Percentiles rank a stretch among this genome's conserved stretches.
Evolutionary conservation across 2,113 vertebrate genomes (phyloP).

Genomic region (Nestor notabilis): DNA sequence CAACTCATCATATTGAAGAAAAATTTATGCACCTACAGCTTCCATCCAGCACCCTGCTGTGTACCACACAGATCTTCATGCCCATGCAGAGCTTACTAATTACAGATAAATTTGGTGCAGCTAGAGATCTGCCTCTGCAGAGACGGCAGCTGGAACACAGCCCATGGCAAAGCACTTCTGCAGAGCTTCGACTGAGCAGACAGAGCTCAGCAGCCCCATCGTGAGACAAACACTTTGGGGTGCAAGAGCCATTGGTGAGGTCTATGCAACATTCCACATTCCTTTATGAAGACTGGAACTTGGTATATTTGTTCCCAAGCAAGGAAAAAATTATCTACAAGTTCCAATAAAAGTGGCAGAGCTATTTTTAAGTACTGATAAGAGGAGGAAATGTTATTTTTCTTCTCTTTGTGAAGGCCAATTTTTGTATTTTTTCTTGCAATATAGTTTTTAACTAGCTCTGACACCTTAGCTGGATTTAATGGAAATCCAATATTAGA

Average conservation of each 20-base stretch:
- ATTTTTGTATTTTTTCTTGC: neutral
- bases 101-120: neutral
- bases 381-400: neutral
- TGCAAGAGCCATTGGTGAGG: neutral
- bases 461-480: neutral
- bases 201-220: neutral
- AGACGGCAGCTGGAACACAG: neutral
- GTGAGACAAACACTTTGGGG: neutral
- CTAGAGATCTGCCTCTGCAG: neutral
- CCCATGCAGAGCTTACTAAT: neutral
- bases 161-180: neutral
- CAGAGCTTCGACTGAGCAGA: neutral
- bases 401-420: neutral
- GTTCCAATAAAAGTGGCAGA: neutral
- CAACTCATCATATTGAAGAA: neutral
- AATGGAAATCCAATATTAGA: neutral
- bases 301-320: neutral
- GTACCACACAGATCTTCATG: neutral
- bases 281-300: neutral
- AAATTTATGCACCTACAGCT: neutral
- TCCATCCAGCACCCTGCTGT: neutral
- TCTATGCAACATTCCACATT: fast-evolving
- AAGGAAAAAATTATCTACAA: neutral
- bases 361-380: neutral
- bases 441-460: neutral